A percentile compares a stretch with the other conserved stretches of the same genome.
Conservation (phyloP, 1,140 invertebrate species). For the Eueides isabella region DNA sequence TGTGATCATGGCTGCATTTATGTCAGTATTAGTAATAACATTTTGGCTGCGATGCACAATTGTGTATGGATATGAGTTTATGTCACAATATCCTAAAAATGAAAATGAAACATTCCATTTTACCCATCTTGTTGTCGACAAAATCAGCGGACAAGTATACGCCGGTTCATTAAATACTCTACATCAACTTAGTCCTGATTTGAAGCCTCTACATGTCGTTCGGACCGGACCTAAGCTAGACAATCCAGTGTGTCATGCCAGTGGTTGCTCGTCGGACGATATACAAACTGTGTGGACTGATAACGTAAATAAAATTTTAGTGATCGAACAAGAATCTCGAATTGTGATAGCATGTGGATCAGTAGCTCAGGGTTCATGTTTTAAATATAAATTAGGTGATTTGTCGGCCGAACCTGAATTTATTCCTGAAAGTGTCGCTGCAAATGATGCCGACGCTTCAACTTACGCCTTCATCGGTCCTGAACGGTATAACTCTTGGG, state of each 20-base stretch:
- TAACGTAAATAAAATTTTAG: slow-evolving; percentile 95
- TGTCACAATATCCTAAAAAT: slow-evolving; percentile 77
- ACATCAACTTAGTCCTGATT: slow-evolving; percentile 89
- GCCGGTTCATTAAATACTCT: slow-evolving; percentile 93
- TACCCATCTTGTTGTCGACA: slow-evolving; percentile 82
- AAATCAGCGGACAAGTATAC: slow-evolving; percentile 85
- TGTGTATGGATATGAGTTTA: slow-evolving; percentile 74
- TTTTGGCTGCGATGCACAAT: slow-evolving; percentile 72
- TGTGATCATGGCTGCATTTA: slow-evolving; percentile 75
- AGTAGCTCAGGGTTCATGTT: slow-evolving; percentile 93
- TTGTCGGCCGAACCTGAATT: slow-evolving; percentile 90
- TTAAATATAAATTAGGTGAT: slow-evolving; percentile 92
- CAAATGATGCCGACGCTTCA: slow-evolving; percentile 95
- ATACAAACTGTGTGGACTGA: slow-evolving; percentile 87
- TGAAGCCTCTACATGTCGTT: slow-evolving; percentile 87
- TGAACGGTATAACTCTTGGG: slow-evolving; percentile 90
- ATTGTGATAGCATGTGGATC: slow-evolving; percentile 95
- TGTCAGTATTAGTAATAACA: slow-evolving; percentile 73
- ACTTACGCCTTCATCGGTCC: slow-evolving; percentile 98
- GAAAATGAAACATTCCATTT: slow-evolving; percentile 79
- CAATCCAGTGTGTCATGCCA: slow-evolving; percentile 93
- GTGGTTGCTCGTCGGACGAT: slow-evolving; percentile 87
- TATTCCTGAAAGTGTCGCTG: slow-evolving; percentile 91
- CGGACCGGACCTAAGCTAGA: slow-evolving; percentile 89
- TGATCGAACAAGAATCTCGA: slow-evolving; percentile 91